Evolutionary conservation across 2,797 vertebrate genomes (phyloP).

Genomic region (Anomalospiza imberbis): DNA sequence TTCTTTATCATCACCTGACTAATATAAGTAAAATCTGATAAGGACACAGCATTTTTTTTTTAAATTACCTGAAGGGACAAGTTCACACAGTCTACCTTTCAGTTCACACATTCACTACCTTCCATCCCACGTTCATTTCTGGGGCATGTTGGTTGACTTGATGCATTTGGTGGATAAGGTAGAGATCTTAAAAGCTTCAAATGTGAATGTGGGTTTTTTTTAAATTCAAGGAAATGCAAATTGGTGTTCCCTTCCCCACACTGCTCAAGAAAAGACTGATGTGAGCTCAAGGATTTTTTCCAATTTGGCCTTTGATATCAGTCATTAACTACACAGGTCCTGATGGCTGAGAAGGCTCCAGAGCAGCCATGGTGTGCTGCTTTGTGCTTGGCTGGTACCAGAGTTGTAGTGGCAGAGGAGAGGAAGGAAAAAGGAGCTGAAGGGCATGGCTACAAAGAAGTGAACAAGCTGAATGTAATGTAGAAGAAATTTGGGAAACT

Average conservation of each 20-base stretch:
- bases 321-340: accelerated
- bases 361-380: background rate
- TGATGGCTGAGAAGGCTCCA: background rate
- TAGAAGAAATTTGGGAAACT: background rate
- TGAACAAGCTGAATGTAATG: background rate
- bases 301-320: background rate
- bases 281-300: background rate
- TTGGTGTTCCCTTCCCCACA: background rate
- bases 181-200: background rate
- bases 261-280: background rate
- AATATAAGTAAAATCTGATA: background rate
- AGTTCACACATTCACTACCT: background rate
- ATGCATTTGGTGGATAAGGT: background rate
- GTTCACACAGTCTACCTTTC: background rate
- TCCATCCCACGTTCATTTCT: background rate
- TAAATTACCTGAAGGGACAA: background rate
- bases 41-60: background rate
- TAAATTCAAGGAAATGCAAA: background rate
- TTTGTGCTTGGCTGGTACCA: background rate
- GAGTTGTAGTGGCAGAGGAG: background rate
- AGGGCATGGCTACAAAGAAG: background rate
- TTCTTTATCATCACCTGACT: background rate
- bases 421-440: background rate
- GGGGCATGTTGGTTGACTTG: background rate
- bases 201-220: background rate